Base-by-base conservation (phyloP, 1,140 invertebrate species). In the Sarcophaga peregrina region DNA sequence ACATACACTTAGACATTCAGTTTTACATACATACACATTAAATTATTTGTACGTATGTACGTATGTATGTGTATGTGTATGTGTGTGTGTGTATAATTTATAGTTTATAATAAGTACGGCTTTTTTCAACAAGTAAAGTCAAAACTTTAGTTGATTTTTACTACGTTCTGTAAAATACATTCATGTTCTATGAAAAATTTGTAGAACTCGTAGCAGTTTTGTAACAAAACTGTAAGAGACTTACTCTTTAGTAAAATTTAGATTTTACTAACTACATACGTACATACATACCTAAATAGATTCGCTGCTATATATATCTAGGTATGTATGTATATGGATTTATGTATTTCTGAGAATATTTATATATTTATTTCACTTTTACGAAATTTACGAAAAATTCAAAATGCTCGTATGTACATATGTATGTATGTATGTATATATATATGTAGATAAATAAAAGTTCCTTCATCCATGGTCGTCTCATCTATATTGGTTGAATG, bases 101-200 rank as follows among this genome's bases (percentile, higher is more conserved):
- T 15, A 68, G 62, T 68, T 68, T 68, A 68, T 68, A 68, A 68
- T 68, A 68, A 68, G 62, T n/a, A n/a, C 20, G 17, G 17, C 20
- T 68, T 58, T 58, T n/a, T 20, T 68, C 62, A 68, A 68, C 62
- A 68, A 68, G 62, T 20, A 68, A 68, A 68, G 62, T 68, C 62
- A 68, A 68, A 68, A 17, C 17, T 68, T 68, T 68, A 68, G 62
- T 68, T 9, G n/a, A 58, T 58, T 58, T 58, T 58, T 58, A n/a
- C 2, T 58, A 15, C 25, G 25, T 68, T 68, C 20, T 25, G 17
- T n/a, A 68, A 68, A 68, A 68, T 20, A 20, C 62, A 58, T 58
- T 58, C n/a, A 58, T 58, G n/a, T 68, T 68, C n/a, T 20, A 68
- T 68, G 9, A 20, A 68, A 68, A 68, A 25, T 68, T 68, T 68